Conservation (phyloP, 2,888 invertebrate genomes). For the Polietes domitor region DNA sequence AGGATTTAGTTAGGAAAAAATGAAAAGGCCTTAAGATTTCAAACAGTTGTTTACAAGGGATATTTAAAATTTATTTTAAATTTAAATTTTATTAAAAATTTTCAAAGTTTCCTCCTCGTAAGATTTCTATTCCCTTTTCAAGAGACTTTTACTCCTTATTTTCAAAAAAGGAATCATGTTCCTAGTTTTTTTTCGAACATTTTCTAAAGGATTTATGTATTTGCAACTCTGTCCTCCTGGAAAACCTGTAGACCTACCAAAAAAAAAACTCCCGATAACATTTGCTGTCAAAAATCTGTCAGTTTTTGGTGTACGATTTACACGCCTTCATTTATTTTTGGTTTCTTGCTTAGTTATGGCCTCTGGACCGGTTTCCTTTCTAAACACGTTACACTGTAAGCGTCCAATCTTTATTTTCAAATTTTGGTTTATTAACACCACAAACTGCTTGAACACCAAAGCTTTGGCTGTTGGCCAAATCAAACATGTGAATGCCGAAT, state of each 20-base stretch:
- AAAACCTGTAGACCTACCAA: too few relatives aligned
- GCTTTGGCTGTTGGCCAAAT: slow-evolving; percentile 50
- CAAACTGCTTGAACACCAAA: slow-evolving; percentile 47
- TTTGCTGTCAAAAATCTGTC: neutral
- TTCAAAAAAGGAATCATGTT: too few relatives aligned
- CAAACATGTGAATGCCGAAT: slow-evolving; percentile 9
- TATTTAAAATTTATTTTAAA: too few relatives aligned
- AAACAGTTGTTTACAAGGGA: too few relatives aligned
- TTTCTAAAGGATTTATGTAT: too few relatives aligned
- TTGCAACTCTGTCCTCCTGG: neutral
- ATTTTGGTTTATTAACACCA: slow-evolving; percentile 35
- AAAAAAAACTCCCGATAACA: slow-evolving; percentile 27
- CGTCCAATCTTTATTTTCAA: slow-evolving; percentile 34
- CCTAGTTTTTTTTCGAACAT: too few relatives aligned
- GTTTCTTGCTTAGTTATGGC: slow-evolving; percentile 1
- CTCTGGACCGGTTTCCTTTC: slow-evolving; percentile 67
- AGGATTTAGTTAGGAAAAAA: too few relatives aligned
- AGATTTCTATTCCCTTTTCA: too few relatives aligned
- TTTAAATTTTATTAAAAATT: too few relatives aligned
- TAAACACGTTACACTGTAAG: slow-evolving; percentile 51
- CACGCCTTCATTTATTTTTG: slow-evolving; percentile 52
- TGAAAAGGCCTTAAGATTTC: too few relatives aligned
- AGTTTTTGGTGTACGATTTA: slow-evolving; percentile 36
- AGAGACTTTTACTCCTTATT: too few relatives aligned
- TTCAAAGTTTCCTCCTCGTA: too few relatives aligned